phyloP scores from a whole-genome alignment of 2,888 invertebrate genomes.

The Chrysolina americana region DNA sequence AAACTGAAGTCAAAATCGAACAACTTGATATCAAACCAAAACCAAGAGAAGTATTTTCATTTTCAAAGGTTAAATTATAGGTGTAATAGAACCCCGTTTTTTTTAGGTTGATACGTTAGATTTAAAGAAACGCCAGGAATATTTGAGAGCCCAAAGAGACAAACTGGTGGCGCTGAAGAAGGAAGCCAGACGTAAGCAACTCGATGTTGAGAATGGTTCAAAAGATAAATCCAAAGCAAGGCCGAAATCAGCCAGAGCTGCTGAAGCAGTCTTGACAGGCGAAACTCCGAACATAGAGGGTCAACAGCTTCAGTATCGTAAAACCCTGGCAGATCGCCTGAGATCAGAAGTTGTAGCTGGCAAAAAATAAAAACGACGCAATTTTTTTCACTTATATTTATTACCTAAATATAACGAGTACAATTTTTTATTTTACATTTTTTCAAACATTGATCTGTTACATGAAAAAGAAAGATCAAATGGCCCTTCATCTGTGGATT shows the following conservation, averaged over 20 bases:
- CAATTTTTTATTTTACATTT: conserved; percentile 66
- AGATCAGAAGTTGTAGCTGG: conserved; percentile 84
- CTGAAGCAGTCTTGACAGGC: conserved; percentile 76
- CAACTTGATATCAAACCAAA: not conserved
- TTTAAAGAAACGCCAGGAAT: conserved; percentile 84
- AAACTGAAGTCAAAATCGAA: not conserved
- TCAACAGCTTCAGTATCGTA: conserved; percentile 83
- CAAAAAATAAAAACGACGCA: conserved; percentile 45
- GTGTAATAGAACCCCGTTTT: conserved; percentile 18
- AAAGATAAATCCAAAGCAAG: conserved; percentile 67
- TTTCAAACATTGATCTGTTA: conserved; percentile 65
- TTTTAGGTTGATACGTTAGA: conserved; percentile 74
- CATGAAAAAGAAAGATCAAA: conserved; percentile 61
- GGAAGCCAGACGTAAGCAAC: conserved; percentile 86
- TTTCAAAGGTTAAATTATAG: too few relatives aligned
- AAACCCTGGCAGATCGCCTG: conserved; percentile 87
- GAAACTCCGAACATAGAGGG: conserved; percentile 68
- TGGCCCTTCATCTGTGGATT: conserved; percentile 52
- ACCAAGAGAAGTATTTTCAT: conserved; percentile 1
- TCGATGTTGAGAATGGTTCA: conserved; percentile 77
- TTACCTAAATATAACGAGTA: conserved; percentile 70
- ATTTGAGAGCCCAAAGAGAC: conserved; percentile 90
- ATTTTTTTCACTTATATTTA: conserved; percentile 66
- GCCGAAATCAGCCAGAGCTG: conserved; percentile 84
- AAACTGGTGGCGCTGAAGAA: conserved; percentile 92